Evolutionary conservation across 2,113 vertebrate species (phyloP).

Genomic region (Machaerirhynchus nigripectus): DNA sequence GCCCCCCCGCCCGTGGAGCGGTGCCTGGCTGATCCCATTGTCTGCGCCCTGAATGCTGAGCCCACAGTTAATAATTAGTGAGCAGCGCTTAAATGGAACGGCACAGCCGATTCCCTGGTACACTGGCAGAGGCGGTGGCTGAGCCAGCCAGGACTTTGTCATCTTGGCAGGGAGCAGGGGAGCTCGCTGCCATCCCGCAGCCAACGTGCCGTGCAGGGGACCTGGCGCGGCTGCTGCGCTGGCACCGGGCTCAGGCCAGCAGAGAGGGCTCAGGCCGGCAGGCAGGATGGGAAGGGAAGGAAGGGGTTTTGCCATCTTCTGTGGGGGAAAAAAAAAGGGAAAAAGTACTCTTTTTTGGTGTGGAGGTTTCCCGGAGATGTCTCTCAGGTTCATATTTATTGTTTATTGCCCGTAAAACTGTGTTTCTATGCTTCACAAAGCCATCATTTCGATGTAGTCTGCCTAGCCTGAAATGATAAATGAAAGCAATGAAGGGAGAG

Average conservation of each 20-base stretch:
- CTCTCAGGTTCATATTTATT: conserved; percentile 60
- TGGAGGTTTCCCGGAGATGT: neutral
- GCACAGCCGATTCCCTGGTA: conserved; percentile 5
- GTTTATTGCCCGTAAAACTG: conserved; percentile 65
- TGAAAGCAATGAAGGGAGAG: conserved; percentile 47
- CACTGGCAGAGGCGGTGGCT: neutral
- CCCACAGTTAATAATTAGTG: conserved; percentile 56
- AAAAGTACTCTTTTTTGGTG: neutral
- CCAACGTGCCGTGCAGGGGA: neutral
- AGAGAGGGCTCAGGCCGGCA: fast-evolving
- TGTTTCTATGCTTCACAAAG: conserved; percentile 65
- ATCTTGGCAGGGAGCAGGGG: neutral
- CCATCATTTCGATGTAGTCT: conserved; percentile 45
- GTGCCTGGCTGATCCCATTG: conserved; percentile 64
- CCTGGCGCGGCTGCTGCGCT: neutral
- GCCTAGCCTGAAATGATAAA: conserved; percentile 60
- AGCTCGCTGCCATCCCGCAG: neutral
- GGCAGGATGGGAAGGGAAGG: neutral
- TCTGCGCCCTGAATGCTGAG: conserved; percentile 52
- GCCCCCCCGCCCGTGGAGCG: neutral
- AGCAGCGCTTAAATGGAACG: conserved; percentile 31
- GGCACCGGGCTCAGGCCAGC: neutral
- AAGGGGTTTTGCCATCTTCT: neutral
- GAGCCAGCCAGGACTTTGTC: conserved; percentile 24
- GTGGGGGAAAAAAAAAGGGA: neutral